A percentile compares a stretch with the other conserved stretches of the same genome.
These are phyloP conservation scores for Siphamia tubifer DNA, from an alignment of 2,113 vertebrate genomes.

Conservation along the genomic window DNA sequence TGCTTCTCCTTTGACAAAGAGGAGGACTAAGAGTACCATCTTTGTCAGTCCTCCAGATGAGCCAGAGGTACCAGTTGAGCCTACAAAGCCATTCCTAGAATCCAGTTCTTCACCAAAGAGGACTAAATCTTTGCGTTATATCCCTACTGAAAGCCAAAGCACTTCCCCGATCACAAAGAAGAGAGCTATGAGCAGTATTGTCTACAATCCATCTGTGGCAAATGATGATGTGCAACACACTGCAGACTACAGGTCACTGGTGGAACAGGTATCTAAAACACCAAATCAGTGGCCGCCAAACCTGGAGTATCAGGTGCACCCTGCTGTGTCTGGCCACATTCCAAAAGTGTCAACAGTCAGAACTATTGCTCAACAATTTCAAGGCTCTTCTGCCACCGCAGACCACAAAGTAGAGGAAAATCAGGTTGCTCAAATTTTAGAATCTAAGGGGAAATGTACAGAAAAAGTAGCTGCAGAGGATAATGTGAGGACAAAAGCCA, in stretches of 20 bases:
- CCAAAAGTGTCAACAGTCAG: constrained; percentile 79
- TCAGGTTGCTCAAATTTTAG: background rate
- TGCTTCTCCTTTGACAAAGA: constrained; percentile 66
- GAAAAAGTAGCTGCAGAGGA: constrained; percentile 42
- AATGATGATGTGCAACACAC: constrained; percentile 69
- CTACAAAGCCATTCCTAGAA: constrained; percentile 62
- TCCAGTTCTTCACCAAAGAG: constrained; percentile 82
- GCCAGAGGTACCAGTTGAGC: constrained; percentile 61
- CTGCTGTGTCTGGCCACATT: constrained; percentile 73
- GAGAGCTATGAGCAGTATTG: constrained; percentile 86
- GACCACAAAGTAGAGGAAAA: background rate
- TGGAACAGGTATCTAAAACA: constrained; percentile 72
- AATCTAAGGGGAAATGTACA: constrained; percentile 14
- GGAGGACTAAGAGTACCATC: constrained; percentile 67
- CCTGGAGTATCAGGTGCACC: constrained; percentile 80
- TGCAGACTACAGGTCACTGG: constrained; percentile 72
- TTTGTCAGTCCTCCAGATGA: constrained; percentile 52
- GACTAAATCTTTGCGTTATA: constrained; percentile 73
- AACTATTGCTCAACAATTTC: constrained; percentile 42
- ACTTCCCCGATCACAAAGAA: constrained; percentile 75
- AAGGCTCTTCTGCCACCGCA: constrained; percentile 47
- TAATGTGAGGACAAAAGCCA: constrained; percentile 23
- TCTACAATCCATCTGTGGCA: constrained; percentile 79
- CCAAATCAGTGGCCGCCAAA: constrained; percentile 80
- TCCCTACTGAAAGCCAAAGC: constrained; percentile 69